A percentile compares a stretch with the other conserved stretches of the same genome.
Conservation (phyloP, 2,113 vertebrate genomes). For the Erythrocercus mccallii region DNA sequence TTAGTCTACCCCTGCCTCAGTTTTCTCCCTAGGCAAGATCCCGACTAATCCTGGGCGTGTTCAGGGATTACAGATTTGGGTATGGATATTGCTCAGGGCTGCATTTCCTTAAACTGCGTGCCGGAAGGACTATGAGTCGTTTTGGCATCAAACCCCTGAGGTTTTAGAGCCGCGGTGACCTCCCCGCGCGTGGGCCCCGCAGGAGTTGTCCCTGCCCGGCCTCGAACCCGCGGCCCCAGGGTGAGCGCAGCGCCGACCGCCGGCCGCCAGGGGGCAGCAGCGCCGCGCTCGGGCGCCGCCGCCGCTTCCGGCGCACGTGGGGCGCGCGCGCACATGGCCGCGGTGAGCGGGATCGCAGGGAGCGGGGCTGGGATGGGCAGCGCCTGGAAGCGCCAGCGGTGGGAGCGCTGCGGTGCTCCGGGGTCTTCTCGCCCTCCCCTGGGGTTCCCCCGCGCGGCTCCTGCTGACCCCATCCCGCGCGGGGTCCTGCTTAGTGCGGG, state of each 20-base stretch:
- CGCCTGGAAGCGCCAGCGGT: fast-evolving
- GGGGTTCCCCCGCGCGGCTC: not conserved
- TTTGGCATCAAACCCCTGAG: fast-evolving
- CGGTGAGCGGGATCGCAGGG: not conserved
- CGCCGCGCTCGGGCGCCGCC: not conserved
- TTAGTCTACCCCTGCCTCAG: fast-evolving
- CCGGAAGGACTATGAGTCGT: fast-evolving
- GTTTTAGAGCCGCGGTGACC: fast-evolving
- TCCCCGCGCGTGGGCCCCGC: fast-evolving
- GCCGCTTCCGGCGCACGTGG: not conserved
- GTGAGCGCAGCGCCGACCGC: not conserved
- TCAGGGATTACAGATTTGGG: not conserved
- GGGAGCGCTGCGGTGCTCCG: fast-evolving
- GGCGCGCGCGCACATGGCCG: not conserved
- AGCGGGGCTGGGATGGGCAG: not conserved
- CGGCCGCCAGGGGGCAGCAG: not conserved
- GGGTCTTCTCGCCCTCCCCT: not conserved
- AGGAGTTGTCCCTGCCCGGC: fast-evolving
- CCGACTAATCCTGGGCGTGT: fast-evolving
- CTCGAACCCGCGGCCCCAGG: fast-evolving
- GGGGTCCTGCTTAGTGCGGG: no score
- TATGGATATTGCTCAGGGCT: not conserved
- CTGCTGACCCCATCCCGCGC: not conserved
- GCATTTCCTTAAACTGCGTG: not conserved
- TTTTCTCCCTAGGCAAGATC: not conserved